Percentiles rank a stretch among this genome's conserved stretches.
phyloP scores from a whole-genome alignment of 2,797 vertebrate species.

The Alcedo atthis region DNA sequence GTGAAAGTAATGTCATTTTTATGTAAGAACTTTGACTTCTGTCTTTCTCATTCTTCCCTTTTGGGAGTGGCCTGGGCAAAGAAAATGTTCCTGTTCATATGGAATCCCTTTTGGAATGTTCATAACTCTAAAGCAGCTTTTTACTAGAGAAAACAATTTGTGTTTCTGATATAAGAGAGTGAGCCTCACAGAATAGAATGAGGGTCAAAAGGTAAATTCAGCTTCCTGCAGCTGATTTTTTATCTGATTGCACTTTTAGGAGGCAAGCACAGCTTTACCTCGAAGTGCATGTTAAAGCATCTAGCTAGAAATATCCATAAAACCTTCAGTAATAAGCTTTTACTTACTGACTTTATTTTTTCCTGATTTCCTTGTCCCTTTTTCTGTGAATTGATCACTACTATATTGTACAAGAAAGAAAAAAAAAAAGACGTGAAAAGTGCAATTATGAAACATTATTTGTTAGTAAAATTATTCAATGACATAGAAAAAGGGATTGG shows the following conservation, averaged over 20 bases:
- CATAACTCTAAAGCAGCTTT: constrained; percentile 8
- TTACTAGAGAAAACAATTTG: constrained; percentile 15
- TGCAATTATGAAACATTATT: not conserved
- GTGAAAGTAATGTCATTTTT: not conserved
- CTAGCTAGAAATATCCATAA: not conserved
- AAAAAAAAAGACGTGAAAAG: not conserved
- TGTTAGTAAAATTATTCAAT: not conserved
- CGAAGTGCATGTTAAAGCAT: not conserved
- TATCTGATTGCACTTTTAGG: not conserved
- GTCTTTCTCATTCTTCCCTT: not conserved
- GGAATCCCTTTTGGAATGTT: not conserved
- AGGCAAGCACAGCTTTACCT: not conserved
- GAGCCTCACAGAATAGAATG: not conserved
- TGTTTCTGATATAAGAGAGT: not conserved
- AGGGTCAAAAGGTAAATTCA: constrained; percentile 45
- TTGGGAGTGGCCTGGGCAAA: constrained; percentile 14
- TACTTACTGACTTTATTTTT: not conserved
- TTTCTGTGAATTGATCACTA: not conserved
- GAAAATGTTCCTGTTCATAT: not conserved
- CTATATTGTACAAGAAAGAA: not conserved
- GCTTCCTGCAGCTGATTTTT: constrained; percentile 3
- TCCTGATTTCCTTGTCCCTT: not conserved
- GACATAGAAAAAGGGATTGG: not conserved
- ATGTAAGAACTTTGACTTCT: constrained; percentile 7
- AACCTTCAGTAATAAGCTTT: not conserved